A percentile compares a stretch with the other conserved stretches of the same genome.
phyloP scores from a whole-genome alignment of 2,888 invertebrate species.

The Cremastinae sp. region DNA sequence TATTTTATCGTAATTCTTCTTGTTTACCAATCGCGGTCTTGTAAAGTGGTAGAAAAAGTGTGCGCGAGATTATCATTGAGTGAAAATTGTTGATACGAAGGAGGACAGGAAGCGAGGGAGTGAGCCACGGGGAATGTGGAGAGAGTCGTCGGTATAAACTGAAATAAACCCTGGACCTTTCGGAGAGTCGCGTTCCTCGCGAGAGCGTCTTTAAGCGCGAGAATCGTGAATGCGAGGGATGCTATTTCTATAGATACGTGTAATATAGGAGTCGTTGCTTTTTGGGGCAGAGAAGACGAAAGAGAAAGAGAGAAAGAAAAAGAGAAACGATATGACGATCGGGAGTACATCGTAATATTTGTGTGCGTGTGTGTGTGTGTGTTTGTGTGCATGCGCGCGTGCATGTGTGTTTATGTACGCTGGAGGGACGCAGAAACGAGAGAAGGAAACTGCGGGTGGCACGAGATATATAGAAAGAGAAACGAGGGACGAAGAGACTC shows the following conservation, averaged over 20 bases:
- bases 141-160: slow-evolving; percentile 67
- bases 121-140: slow-evolving; percentile 1
- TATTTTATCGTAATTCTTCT: background rate
- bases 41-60: background rate
- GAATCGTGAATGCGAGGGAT: slow-evolving; percentile 31
- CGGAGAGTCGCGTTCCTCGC: slow-evolving; percentile 51
- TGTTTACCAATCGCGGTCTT: background rate
- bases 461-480: slow-evolving; percentile 42
- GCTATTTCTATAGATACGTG: slow-evolving; percentile 9
- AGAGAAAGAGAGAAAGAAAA: slow-evolving; percentile 9
- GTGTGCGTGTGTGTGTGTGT: slow-evolving; percentile 24
- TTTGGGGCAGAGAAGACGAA: slow-evolving; percentile 17
- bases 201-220: slow-evolving; percentile 27
- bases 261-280: slow-evolving; percentile 15
- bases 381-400: slow-evolving; percentile 45
- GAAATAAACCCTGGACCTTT: slow-evolving; percentile 71
- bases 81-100: slow-evolving; percentile 9
- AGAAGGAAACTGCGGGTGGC: slow-evolving; percentile 55
- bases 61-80: background rate
- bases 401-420: background rate
- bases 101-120: slow-evolving; percentile 7
- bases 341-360: slow-evolving; percentile 51
- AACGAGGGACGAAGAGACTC: slow-evolving; percentile 61
- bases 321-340: slow-evolving; percentile 70
- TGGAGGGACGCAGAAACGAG: slow-evolving; percentile 37